Percentiles rank a stretch among this genome's conserved stretches.
Evolutionary conservation across 2,113 vertebrate genomes (phyloP).

Genomic region (Promerops cafer): DNA sequence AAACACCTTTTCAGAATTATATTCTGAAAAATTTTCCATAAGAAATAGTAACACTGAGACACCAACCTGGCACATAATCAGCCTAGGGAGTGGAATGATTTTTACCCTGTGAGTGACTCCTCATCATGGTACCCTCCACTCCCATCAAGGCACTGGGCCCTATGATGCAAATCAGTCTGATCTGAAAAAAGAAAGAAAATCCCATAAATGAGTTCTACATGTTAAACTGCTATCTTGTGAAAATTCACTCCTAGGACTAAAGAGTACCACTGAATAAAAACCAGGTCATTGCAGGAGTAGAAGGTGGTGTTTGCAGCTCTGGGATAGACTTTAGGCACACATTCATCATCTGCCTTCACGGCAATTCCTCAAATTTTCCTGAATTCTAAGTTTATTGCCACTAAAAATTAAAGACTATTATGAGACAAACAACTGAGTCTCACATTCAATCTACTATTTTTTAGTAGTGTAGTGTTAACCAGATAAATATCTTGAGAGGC

Average conservation of each 20-base stretch:
- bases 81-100: fast-evolving
- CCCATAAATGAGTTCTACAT: neutral
- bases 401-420: constrained; percentile 46
- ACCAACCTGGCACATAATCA: neutral
- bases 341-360: constrained; percentile 54
- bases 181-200: neutral
- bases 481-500: neutral
- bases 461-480: neutral
- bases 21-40: neutral
- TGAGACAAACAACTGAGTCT: constrained; percentile 44
- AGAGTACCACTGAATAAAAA: constrained; percentile 42
- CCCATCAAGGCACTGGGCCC: neutral
- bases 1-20: neutral
- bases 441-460: constrained; percentile 28
- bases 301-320: constrained; percentile 61
- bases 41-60: neutral
- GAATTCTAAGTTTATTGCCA: constrained; percentile 59
- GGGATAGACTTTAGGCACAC: constrained; percentile 60
- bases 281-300: constrained; percentile 13
- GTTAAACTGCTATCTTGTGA: neutral
- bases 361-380: constrained; percentile 62
- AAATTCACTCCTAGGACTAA: constrained; percentile 29
- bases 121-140: neutral
- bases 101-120: neutral
- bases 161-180: neutral